These are phyloP conservation scores for Harpagoxenus sublaevis DNA, from an alignment of 2,888 invertebrate species.

Conservation along the genomic window DNA sequence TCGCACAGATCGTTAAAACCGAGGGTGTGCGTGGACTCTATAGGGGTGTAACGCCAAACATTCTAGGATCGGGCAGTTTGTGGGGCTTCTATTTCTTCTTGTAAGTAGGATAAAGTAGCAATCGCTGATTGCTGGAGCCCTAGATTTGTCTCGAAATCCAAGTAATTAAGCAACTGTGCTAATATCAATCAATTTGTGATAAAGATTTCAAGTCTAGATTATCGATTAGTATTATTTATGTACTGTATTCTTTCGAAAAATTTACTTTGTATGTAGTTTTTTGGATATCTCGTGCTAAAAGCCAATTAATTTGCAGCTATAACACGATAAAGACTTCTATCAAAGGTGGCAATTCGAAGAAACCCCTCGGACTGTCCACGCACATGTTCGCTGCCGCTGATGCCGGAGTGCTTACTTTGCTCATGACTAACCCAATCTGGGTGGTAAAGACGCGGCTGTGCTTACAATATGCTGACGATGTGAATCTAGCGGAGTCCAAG, in stretches of 20 bases:
- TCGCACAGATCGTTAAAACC: slow-evolving; percentile 93
- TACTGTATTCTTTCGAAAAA: neutral
- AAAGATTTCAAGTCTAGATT: neutral
- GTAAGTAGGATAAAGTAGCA: slow-evolving; percentile 89
- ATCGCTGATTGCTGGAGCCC: neutral
- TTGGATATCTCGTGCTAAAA: neutral
- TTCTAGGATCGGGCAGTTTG: slow-evolving; percentile 98
- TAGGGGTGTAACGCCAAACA: slow-evolving; percentile 98
- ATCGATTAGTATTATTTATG: neutral
- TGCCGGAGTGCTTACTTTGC: slow-evolving; percentile 95
- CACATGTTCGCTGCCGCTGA: slow-evolving; percentile 97
- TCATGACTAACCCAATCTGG: slow-evolving; percentile 99
- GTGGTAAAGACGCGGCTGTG: slow-evolving; percentile 99
- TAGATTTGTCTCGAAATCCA: neutral
- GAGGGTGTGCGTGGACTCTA: slow-evolving; percentile 97
- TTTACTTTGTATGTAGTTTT: neutral
- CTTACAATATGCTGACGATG: slow-evolving; percentile 94
- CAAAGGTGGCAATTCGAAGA: slow-evolving; percentile 94
- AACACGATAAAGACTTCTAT: slow-evolving; percentile 97
- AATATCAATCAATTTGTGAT: neutral
- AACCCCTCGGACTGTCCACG: slow-evolving; percentile 93
- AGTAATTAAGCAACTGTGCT: neutral
- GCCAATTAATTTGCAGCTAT: slow-evolving; percentile 89
- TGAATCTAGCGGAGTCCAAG: slow-evolving; percentile 87
- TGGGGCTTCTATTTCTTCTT: slow-evolving; percentile 99